Conservation (phyloP, 2,113 vertebrate genomes). For the Pedetes capensis region DNA sequence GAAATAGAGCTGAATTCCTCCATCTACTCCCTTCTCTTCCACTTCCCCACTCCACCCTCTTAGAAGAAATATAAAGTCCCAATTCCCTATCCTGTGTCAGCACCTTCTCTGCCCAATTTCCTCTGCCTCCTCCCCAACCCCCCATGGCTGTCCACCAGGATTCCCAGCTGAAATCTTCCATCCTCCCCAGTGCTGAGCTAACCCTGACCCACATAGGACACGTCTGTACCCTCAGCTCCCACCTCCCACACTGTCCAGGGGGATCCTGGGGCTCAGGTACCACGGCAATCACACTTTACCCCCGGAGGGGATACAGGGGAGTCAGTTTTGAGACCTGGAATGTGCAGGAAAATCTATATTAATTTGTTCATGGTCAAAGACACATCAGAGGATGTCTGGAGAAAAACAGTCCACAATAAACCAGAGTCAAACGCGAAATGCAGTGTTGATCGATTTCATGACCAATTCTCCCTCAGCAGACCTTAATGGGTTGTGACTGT, state of each 20-base stretch:
- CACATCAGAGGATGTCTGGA: slow-evolving; percentile 20
- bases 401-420: slow-evolving; percentile 46
- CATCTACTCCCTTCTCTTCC: too few species aligned
- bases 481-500: slow-evolving; percentile 54
- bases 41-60: neutral
- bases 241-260: neutral
- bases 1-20: neutral
- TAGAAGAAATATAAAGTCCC: neutral
- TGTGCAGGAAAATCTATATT: slow-evolving; percentile 49
- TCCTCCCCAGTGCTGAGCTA: neutral
- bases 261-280: neutral
- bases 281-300: neutral
- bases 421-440: slow-evolving; percentile 39
- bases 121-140: neutral
- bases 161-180: neutral
- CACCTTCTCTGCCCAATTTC: accelerated
- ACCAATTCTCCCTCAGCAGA: slow-evolving; percentile 47
- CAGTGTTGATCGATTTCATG: slow-evolving; percentile 53
- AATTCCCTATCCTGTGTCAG: neutral
- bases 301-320: neutral
- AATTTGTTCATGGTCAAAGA: slow-evolving; percentile 50
- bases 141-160: accelerated
- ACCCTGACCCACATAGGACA: neutral
- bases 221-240: neutral
- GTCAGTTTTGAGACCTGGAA: neutral